Evolutionary conservation across 2,888 invertebrate genomes (phyloP).

Genomic region (Cataglyphis altisquamis): DNA sequence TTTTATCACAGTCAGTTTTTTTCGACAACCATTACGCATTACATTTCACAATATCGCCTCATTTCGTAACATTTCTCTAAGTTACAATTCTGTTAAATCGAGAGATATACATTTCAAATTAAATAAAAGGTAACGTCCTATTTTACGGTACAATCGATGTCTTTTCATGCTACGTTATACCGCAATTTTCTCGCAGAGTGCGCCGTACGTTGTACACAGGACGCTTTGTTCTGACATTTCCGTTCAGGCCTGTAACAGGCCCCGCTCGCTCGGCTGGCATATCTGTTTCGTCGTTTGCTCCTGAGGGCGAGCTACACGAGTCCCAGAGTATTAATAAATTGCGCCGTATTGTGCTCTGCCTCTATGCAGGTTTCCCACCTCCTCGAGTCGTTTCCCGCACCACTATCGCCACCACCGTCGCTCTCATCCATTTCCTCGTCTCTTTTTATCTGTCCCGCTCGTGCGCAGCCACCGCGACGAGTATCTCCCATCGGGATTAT

Average conservation of each 20-base stretch:
- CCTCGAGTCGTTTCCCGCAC: conserved; percentile 6
- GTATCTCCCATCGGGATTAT: conserved; percentile 54
- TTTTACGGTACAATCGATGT: conserved; percentile 44
- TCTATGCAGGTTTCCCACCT: conserved; percentile 32
- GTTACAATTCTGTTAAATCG: conserved; percentile 14
- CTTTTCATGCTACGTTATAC: conserved; percentile 20
- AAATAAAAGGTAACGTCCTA: not conserved
- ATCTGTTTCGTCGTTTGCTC: conserved; percentile 52
- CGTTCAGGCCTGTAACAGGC: conserved; percentile 38
- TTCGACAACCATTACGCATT: not conserved
- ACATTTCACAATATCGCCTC: no score
- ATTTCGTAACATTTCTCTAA: not conserved
- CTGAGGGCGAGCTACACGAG: conserved; percentile 47
- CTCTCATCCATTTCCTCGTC: conserved; percentile 40
- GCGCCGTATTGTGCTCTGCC: conserved; percentile 32
- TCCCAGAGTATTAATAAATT: conserved; percentile 57
- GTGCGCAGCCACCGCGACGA: conserved; percentile 43
- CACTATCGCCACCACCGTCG: conserved; percentile 5
- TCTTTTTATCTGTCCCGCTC: conserved; percentile 12
- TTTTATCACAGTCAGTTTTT: not conserved
- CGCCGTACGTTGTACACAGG: conserved; percentile 33
- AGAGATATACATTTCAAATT: not conserved
- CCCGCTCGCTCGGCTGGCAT: conserved; percentile 31
- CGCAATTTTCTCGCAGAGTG: conserved; percentile 48
- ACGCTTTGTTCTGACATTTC: conserved; percentile 43